Evolutionary conservation across 30 jellyfish, hydroid and myxozoan genomes (phyloP), one percentile per base, ranked within the genome.

Genomic region (Hydractinia echinata): DNA sequence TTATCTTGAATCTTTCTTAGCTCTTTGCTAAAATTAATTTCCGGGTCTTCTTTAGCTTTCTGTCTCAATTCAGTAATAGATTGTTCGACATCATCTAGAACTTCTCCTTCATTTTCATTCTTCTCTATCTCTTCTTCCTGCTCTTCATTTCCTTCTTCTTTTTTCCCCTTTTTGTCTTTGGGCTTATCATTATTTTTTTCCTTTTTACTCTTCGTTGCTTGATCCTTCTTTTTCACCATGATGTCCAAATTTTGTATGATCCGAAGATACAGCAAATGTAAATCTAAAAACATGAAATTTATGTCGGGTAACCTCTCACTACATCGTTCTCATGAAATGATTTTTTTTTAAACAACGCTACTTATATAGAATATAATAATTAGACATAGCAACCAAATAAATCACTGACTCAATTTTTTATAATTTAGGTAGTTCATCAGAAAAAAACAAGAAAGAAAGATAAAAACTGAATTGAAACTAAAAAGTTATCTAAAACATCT

Each of bases 11-110:
- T 77, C 53, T 54, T 39, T 51, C 85, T 49, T 54, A 77, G 49
- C 39, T 77, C 74, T 4, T 20, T 19, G 52, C 10, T 8, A 54
- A 5, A 77, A 54, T 77, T 81, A n/a, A 54, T 54, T 11, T 77
- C 85, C 3, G 85, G 85, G 60, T 77, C 85, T 21, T 53, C 52
- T 54, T 77, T 77, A n/a, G 55, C 82, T 54, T 54, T 61, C 55
- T 77, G 80, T 6, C 85, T 16, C 1, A 77, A 66, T 53, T 53
- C 55, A 51, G 74, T 54, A 53, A 77, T 21, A 10, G 79, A 48
- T 54, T 77, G 56, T 54, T 77, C 85, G 52, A 77, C 44, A 50
- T 30, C 78, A 10, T 56, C 82, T 53, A 51, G 9, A 7, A 6
- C 39, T 64, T 64, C 74, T 64, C 39, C 74, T 64, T 64, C 74